phyloP scores from a whole-genome alignment of 2,888 invertebrate genomes.

The Euclidia mi region DNA sequence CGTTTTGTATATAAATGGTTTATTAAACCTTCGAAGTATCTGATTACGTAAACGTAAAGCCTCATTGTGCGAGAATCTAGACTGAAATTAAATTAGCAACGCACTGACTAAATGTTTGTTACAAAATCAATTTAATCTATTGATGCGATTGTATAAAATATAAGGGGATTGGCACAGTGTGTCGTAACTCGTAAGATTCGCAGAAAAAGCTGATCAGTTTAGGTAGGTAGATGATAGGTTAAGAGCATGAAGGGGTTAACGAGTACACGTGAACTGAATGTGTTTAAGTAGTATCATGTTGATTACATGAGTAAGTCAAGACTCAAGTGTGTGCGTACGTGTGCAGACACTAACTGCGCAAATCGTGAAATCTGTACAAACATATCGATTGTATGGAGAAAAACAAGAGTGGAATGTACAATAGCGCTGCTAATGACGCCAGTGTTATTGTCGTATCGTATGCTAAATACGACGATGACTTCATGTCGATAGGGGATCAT shows the following conservation, averaged over 20 bases:
- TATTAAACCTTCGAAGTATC: constrained; percentile 46
- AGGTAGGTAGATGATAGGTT: constrained; percentile 19
- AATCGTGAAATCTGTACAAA: constrained; percentile 83
- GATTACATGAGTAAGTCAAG: constrained; percentile 80
- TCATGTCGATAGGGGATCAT: constrained; percentile 74
- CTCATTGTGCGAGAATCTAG: constrained; percentile 24
- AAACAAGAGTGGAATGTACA: constrained; percentile 75
- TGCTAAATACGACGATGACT: constrained; percentile 75
- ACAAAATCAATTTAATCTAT: constrained; percentile 22
- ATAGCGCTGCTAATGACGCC: constrained; percentile 72
- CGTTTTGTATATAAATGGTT: constrained; percentile 50
- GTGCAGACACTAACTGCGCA: constrained; percentile 74
- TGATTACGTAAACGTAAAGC: constrained; percentile 44
- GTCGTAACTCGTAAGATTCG: constrained; percentile 6
- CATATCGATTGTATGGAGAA: constrained; percentile 72
- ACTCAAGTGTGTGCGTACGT: constrained; percentile 11
- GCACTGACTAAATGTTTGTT: constrained; percentile 18
- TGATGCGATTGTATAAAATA: constrained; percentile 29
- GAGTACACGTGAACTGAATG: constrained; percentile 42
- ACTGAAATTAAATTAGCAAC: constrained; percentile 34
- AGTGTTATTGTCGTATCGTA: constrained; percentile 65
- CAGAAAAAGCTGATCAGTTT: constrained; percentile 6
- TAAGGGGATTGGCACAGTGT: constrained; percentile 26
- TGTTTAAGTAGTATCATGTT: constrained; percentile 28
- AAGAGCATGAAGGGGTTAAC: constrained; percentile 26